Conservation (phyloP, 2,797 vertebrate species). For the Rhinophrynus dorsalis region DNA sequence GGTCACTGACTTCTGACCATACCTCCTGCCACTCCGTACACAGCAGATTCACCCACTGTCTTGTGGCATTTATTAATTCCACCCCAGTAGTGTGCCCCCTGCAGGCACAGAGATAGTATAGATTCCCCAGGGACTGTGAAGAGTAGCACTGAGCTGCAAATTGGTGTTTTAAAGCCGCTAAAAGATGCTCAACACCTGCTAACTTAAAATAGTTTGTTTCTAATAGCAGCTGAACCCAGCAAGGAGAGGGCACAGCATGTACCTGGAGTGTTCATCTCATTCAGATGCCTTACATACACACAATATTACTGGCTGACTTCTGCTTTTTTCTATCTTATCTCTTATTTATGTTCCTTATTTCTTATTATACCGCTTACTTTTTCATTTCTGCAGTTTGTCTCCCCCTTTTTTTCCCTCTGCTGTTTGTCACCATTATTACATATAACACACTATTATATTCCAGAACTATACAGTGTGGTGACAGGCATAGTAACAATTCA, state of each 20-base stretch:
- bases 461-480: constrained; percentile 1
- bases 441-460: constrained; percentile 9
- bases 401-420: neutral
- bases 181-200: constrained; percentile 48
- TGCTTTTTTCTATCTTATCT: neutral
- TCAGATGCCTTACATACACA: constrained; percentile 10
- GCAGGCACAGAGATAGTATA: constrained; percentile 25
- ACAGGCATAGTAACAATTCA: constrained; percentile 12
- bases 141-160: constrained; percentile 39
- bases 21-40: neutral
- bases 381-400: neutral
- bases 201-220: constrained; percentile 47
- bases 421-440: neutral
- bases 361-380: neutral
- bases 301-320: constrained; percentile 10
- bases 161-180: constrained; percentile 45
- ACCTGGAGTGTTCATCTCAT: constrained; percentile 29
- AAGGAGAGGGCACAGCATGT: constrained; percentile 36
- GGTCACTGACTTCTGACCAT: neutral
- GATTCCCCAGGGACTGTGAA: constrained; percentile 24
- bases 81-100: constrained; percentile 20
- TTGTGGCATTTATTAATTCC: constrained; percentile 34
- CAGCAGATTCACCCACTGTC: neutral
- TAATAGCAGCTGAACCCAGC: constrained; percentile 43
- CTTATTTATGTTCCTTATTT: neutral